Percentiles rank a stretch among this genome's conserved stretches.
These are phyloP conservation scores for Miniopterus natalensis DNA, from an alignment of 2,113 vertebrate genomes.

Conservation along the genomic window DNA sequence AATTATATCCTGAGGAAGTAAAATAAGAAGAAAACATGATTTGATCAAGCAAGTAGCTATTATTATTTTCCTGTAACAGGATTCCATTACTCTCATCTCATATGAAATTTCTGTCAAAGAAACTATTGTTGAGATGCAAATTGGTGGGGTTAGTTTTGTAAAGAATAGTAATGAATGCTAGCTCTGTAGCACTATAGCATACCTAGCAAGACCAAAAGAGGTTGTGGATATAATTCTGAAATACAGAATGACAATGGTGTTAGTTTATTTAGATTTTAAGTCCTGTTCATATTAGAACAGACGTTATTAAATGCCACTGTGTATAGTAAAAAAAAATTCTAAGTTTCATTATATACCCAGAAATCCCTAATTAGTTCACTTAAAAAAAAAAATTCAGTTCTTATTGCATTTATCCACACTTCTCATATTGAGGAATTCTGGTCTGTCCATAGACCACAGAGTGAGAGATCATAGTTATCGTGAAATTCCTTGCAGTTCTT, in stretches of 20 bases:
- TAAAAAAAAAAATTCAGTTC: slow-evolving; percentile 21
- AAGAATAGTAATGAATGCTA: slow-evolving; percentile 31
- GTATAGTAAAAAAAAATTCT: not conserved
- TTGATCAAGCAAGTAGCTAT: slow-evolving; percentile 77
- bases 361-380: slow-evolving; percentile 7
- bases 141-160: slow-evolving; percentile 1
- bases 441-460: not conserved
- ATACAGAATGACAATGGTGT: not conserved
- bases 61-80: slow-evolving; percentile 71
- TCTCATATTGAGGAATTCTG: slow-evolving; percentile 50
- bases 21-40: slow-evolving; percentile 82
- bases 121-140: slow-evolving; percentile 78
- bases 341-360: slow-evolving; percentile 11
- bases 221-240: not conserved
- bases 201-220: slow-evolving; percentile 52
- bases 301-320: not conserved
- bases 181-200: not conserved
- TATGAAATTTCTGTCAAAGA: slow-evolving; percentile 80
- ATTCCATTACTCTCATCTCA: slow-evolving; percentile 76
- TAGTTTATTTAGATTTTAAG: slow-evolving; percentile 48
- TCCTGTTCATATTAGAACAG: slow-evolving; percentile 51
- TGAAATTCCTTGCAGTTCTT: not conserved
- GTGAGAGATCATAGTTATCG: not conserved
- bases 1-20: slow-evolving; percentile 78
- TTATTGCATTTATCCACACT: not conserved